Base-by-base conservation (phyloP, 1,140 invertebrate species). In the Zaprionus capensis region DNA sequence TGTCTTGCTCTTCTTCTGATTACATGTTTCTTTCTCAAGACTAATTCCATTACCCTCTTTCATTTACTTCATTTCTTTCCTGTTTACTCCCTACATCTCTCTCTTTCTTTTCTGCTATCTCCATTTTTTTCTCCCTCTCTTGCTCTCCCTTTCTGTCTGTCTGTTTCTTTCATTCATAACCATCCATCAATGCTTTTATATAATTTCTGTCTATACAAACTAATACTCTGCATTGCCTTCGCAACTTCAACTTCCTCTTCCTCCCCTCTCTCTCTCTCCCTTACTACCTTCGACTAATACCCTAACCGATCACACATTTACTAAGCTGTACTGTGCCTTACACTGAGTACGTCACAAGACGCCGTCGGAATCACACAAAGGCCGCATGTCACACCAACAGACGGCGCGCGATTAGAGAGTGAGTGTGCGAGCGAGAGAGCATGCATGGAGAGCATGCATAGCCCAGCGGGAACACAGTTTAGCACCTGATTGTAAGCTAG, bases 361-460 rank as follows among this genome's bases (percentile, higher is more conserved):
- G 74, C 62, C 53, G 74, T 17, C 20, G 49, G 78, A 76, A 88
- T 90, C 84, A 88, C 81, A 71, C 85, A 81, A 76, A 81, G 81
- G 57, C 84, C 78, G 78, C 84, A 87, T 87, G 84, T 78, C 74
- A 87, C 20, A 15, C 6, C 17, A 24, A 26, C 74, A 64, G 75
- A 71, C 73, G 71, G 77, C 20, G 77, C 20, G 46, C 46, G 46
- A 24, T 51, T 51, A 51, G 46, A 51, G 20, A 51, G 46, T 20
- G 9, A 20, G 46, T 17, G 41, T 9, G 46, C 3, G 46, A 51
- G 46, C 22, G 46, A 51, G 46, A 51, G 46, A 49, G 46, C 17
- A 12, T 11, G 17, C 17, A 15, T 20, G 38, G 15, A 15, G 36
- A 14, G n/a, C 36, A 15, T 38, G 36, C 38, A 41, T 46, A 46